Percentiles rank a stretch among this genome's conserved stretches.
These are phyloP conservation scores for Thaumetopoea pityocampa DNA, from an alignment of 1,140 invertebrate genomes.

Conservation along the genomic window DNA sequence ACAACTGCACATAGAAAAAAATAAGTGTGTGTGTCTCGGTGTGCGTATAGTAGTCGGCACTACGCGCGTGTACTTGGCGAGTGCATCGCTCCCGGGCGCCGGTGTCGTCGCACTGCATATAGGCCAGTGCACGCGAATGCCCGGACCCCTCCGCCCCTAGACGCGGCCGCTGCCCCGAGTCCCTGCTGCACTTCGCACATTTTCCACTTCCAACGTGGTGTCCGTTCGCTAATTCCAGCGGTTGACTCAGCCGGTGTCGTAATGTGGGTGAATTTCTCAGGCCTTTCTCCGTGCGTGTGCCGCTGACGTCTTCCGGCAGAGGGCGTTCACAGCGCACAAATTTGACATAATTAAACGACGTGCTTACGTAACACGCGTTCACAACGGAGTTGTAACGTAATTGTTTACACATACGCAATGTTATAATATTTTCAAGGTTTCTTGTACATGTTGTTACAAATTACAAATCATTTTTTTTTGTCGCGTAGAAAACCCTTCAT, in stretches of 20 bases:
- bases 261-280: constrained; percentile 51
- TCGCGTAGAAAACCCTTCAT: too few relatives aligned
- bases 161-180: constrained; percentile 13
- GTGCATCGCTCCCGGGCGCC: constrained; percentile 70
- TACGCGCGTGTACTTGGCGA: constrained; percentile 60
- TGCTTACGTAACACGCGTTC: constrained; percentile 10
- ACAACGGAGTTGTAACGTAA: too few relatives aligned
- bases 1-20: constrained; percentile 57
- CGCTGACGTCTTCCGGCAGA: constrained; percentile 29
- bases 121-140: constrained; percentile 71
- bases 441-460: too few relatives aligned
- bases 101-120: constrained; percentile 74
- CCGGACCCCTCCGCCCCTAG: constrained; percentile 34
- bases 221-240: constrained; percentile 55
- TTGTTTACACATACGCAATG: too few relatives aligned
- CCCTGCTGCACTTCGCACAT: constrained; percentile 57
- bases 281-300: constrained; percentile 30
- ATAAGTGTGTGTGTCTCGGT: constrained; percentile 62
- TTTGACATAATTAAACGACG: constrained; percentile 11
- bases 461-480: too few relatives aligned
- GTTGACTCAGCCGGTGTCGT: constrained; percentile 41
- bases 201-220: constrained; percentile 67
- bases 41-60: constrained; percentile 61
- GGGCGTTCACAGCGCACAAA: constrained; percentile 22
- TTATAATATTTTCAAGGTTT: too few relatives aligned